Base-by-base conservation (phyloP, 2,888 invertebrate species). In the Drosophila mettleri region DNA sequence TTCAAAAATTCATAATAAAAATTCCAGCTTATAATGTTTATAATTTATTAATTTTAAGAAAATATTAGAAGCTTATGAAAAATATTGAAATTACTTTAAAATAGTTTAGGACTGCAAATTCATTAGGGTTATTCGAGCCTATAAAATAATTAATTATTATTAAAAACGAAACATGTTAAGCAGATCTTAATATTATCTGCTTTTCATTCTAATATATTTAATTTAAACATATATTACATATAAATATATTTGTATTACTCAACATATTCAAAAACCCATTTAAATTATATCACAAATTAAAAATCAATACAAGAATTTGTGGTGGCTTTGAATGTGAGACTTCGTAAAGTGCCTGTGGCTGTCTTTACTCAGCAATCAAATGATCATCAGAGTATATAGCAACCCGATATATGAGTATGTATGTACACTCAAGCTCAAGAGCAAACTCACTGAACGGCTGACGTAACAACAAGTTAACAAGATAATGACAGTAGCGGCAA, bases 381-480 rank as follows among this genome's bases (percentile, higher is more conserved):
- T 70, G 78, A 62, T 78, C 85, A 67, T 49, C 77, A 57, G 74
- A 64, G 69, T 59, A 55, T 43, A 57, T 48, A 31, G 51, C 38
- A 33, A 16, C 57, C 9, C 29, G 20, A 29, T 55, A 55, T 46
- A 36, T 20, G n/a, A n/a, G 24, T n/a, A n/a, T n/a, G n/a, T n/a
- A 27, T 29, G 43, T 38, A 8, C 5, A 16, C 63, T 52, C 59
- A 81, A 88, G 80, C 86, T 82, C 54, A 80, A 80, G 64, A 81
- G 81, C 85, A 78, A 64, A 74, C 78, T 65, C 84, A 88, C 55
- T 69, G 83, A 64, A 71, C 67, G 84, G 63, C 83, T 86, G 85
- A 86, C 88, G 85, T 89, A 86, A 86, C 85, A 86, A 85, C 86
- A 86, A 86, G 89, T 86, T 86, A 86, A 86, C 85, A 86, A 86